Conservation (phyloP, 2,888 invertebrate genomes). For the Drosophila meridiana region DNA sequence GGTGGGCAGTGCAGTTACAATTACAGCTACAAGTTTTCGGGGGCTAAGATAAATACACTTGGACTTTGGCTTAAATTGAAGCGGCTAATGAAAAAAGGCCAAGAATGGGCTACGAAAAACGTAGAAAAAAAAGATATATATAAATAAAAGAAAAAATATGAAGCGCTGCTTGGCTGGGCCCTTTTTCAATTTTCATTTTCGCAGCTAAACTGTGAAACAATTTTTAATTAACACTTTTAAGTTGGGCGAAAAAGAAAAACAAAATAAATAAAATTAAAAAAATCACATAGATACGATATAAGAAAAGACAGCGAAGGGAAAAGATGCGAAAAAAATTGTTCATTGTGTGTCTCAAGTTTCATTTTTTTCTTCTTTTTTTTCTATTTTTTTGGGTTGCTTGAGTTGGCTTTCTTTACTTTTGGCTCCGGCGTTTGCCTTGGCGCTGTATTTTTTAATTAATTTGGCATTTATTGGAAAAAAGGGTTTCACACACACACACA, state of each 20-base stretch:
- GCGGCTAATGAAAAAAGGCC: slow-evolving; percentile 70
- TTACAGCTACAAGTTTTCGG: slow-evolving; percentile 68
- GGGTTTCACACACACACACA: slow-evolving; percentile 44
- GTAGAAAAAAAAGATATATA: slow-evolving; percentile 28
- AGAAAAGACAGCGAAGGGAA: slow-evolving; percentile 53
- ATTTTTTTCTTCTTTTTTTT: slow-evolving; percentile 31
- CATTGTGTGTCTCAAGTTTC: slow-evolving; percentile 75
- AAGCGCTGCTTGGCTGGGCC: slow-evolving; percentile 58
- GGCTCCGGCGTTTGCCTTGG: slow-evolving; percentile 64
- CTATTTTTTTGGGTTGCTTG: slow-evolving; percentile 64
- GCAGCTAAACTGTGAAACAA: slow-evolving; percentile 83
- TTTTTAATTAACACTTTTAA: slow-evolving; percentile 83
- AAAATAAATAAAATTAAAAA: slow-evolving; percentile 46
- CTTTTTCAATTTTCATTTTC: slow-evolving; percentile 83
- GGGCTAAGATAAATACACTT: slow-evolving; percentile 80
- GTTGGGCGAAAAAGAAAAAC: slow-evolving; percentile 57
- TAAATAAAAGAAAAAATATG: slow-evolving; percentile 50
- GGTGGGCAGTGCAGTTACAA: slow-evolving; percentile 52
- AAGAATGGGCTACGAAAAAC: slow-evolving; percentile 24
- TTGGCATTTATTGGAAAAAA: slow-evolving; percentile 81
- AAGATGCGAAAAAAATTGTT: slow-evolving; percentile 54
- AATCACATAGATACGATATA: slow-evolving; percentile 38
- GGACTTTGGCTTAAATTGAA: slow-evolving; percentile 67
- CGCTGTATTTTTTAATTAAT: slow-evolving; percentile 81
- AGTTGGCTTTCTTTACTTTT: slow-evolving; percentile 70